Evolutionary conservation across 2,888 invertebrate species (phyloP).

Genomic region (Himalopsyche tibetana): DNA sequence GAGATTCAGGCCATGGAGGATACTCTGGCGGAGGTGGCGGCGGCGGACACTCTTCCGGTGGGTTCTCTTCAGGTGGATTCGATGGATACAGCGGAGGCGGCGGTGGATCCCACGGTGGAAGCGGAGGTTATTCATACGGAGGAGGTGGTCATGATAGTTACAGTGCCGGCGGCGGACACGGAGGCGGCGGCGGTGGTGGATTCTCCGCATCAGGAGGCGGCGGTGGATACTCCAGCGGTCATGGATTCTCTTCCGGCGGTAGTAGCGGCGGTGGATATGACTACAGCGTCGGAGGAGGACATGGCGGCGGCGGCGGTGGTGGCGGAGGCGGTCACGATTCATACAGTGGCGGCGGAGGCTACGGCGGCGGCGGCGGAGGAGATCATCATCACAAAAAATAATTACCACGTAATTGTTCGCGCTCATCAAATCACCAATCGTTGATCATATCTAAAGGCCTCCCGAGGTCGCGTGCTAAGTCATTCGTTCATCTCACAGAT

Average conservation of each 20-base stretch:
- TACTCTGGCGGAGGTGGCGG: slow-evolving; percentile 1
- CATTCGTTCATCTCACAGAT: slow-evolving; percentile 45
- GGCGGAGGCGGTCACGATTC: slow-evolving; percentile 57
- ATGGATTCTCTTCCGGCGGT: slow-evolving; percentile 60
- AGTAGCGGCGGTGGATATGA: slow-evolving; percentile 52
- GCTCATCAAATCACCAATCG: not conserved
- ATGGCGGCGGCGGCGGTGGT: slow-evolving; percentile 50
- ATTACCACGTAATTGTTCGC: not conserved
- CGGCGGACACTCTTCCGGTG: slow-evolving; percentile 42
- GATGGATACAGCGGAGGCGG: slow-evolving; percentile 39
- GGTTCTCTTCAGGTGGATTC: slow-evolving; percentile 27
- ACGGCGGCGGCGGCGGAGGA: slow-evolving; percentile 49
- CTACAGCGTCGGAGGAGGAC: slow-evolving; percentile 54
- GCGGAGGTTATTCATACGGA: slow-evolving; percentile 55
- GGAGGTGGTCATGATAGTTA: slow-evolving; percentile 60
- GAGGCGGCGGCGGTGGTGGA: slow-evolving; percentile 54
- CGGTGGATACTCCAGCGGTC: slow-evolving; percentile 48
- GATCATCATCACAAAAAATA: slow-evolving; percentile 60
- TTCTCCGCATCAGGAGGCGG: slow-evolving; percentile 52
- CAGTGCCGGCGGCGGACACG: slow-evolving; percentile 56
- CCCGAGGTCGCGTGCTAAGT: slow-evolving; percentile 47
- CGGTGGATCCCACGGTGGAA: slow-evolving; percentile 51
- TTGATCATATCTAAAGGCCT: not conserved
- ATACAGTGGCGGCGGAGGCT: slow-evolving; percentile 50
- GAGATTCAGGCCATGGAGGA: slow-evolving; percentile 48